These are phyloP conservation scores for Dasypus novemcinctus DNA, from an alignment of 2,113 vertebrate species.

Conservation along the genomic window DNA sequence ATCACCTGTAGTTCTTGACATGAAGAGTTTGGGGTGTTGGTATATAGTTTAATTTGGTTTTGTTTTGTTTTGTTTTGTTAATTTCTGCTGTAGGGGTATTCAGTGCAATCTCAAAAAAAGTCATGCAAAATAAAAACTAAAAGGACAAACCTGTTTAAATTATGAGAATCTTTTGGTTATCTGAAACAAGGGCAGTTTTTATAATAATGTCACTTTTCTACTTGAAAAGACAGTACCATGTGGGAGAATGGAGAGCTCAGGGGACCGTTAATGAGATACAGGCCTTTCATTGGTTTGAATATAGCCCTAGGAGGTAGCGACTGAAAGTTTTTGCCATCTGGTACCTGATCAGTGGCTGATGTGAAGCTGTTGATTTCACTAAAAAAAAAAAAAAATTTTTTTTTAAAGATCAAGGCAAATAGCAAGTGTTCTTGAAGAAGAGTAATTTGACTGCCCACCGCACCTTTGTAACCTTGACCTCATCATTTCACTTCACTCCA, in stretches of 20 bases:
- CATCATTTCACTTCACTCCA: not conserved
- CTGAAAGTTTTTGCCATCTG: slow-evolving; percentile 77
- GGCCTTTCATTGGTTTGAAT: slow-evolving; percentile 78
- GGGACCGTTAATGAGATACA: slow-evolving; percentile 78
- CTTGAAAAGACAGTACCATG: slow-evolving; percentile 64
- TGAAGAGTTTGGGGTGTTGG: not conserved
- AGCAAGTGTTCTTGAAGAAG: slow-evolving; percentile 62
- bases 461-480: slow-evolving; percentile 67
- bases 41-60: slow-evolving; percentile 3
- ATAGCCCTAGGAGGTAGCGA: slow-evolving; percentile 79
- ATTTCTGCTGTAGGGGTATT: slow-evolving; percentile 42
- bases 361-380: slow-evolving; percentile 70
- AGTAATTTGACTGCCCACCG: slow-evolving; percentile 36
- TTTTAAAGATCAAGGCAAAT: slow-evolving; percentile 49
- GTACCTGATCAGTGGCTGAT: slow-evolving; percentile 74
- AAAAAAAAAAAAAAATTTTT: slow-evolving; percentile 1
- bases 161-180: slow-evolving; percentile 55
- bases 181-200: slow-evolving; percentile 70
- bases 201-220: slow-evolving; percentile 63
- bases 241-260: slow-evolving; percentile 70
- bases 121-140: not conserved
- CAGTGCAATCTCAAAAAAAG: slow-evolving; percentile 55
- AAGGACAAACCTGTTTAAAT: slow-evolving; percentile 72
- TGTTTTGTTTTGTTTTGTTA: slow-evolving; percentile 16
- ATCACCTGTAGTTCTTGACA: not conserved